A percentile compares a stretch with the other conserved stretches of the same genome.
These are phyloP conservation scores for Congeria kusceri DNA, from an alignment of 2,888 invertebrate species.

Conservation along the genomic window DNA sequence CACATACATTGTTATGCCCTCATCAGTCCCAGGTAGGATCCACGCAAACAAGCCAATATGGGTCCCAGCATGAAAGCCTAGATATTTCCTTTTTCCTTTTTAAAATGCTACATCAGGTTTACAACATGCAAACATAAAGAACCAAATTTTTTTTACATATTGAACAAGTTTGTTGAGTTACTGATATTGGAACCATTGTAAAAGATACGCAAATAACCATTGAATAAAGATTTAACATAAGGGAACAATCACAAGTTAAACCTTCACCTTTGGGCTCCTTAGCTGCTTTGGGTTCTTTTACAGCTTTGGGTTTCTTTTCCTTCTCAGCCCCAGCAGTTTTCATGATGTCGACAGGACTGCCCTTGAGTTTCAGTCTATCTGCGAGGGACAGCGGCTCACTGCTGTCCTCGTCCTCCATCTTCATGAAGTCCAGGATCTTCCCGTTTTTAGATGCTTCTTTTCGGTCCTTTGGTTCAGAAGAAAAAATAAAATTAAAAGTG, in stretches of 20 bases:
- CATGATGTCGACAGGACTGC: slow-evolving; percentile 53
- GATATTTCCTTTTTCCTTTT: too few relatives aligned
- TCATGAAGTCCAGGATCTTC: slow-evolving; percentile 62
- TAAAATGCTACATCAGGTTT: too few relatives aligned
- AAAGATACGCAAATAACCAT: not conserved
- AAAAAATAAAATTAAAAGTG: too few relatives aligned
- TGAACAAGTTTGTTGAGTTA: too few relatives aligned
- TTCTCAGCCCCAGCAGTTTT: slow-evolving; percentile 25
- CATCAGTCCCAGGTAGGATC: too few relatives aligned
- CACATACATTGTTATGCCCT: too few relatives aligned
- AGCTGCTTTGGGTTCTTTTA: slow-evolving; percentile 14
- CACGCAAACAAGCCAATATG: too few relatives aligned
- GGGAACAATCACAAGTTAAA: too few relatives aligned
- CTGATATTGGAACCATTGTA: too few relatives aligned
- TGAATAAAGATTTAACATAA: not conserved
- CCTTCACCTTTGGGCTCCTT: slow-evolving; percentile 32
- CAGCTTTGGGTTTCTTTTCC: slow-evolving; percentile 13
- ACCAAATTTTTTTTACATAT: slow-evolving; percentile 51
- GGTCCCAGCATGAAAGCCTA: too few relatives aligned
- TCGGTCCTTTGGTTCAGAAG: slow-evolving; percentile 10
- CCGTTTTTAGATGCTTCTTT: slow-evolving; percentile 66
- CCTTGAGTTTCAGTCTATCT: slow-evolving; percentile 67
- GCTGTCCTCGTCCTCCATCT: slow-evolving; percentile 61
- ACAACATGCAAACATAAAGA: too few relatives aligned
- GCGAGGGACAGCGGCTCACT: slow-evolving; percentile 70